Conservation (phyloP, 2,888 invertebrate species). For the Ecliptopera silaceata region DNA sequence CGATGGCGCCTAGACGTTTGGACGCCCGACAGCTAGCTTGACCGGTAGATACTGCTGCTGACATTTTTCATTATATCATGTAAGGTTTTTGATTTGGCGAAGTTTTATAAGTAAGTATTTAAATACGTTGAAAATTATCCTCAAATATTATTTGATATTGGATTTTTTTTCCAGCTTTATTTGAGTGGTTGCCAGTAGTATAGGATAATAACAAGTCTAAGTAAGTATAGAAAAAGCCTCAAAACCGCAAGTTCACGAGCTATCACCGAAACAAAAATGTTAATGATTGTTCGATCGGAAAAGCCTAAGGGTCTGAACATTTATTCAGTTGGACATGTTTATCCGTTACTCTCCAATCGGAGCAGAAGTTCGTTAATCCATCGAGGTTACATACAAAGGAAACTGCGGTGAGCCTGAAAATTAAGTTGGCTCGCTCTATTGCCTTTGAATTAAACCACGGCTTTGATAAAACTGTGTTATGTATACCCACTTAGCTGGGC, state of each 20-base stretch:
- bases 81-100: neutral
- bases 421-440: constrained; percentile 78
- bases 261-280: neutral
- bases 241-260: neutral
- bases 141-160: no score
- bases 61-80: constrained; percentile 7
- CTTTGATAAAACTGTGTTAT: constrained; percentile 47
- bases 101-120: neutral
- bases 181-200: no score
- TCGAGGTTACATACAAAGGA: constrained; percentile 74
- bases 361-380: constrained; percentile 70
- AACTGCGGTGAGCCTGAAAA: constrained; percentile 78
- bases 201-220: no score
- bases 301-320: constrained; percentile 10
- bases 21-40: constrained; percentile 42
- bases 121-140: no score
- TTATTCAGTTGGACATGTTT: constrained; percentile 30
- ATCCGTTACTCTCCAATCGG: constrained; percentile 25
- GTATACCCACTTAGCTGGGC: constrained; percentile 45
- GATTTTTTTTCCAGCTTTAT: no score
- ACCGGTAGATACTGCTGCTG: constrained; percentile 20
- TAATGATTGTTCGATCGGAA: constrained; percentile 1
- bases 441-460: constrained; percentile 73
- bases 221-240: no score
- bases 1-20: constrained; percentile 55